Evolutionary conservation across 2,888 invertebrate genomes (phyloP).

Genomic region (Invenusta paracnida): DNA sequence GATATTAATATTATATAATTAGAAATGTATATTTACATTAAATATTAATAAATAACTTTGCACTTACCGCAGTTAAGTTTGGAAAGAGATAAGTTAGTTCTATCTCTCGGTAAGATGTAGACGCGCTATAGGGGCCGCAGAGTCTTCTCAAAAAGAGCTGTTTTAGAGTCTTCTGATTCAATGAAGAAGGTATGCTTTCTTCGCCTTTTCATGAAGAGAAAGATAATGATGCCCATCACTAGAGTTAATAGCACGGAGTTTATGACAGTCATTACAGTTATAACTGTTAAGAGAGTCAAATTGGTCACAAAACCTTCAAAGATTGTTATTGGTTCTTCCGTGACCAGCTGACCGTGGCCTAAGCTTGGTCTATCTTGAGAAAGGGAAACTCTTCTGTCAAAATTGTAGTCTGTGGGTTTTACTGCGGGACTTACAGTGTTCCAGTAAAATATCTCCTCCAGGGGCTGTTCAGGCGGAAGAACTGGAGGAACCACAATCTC

Average conservation of each 20-base stretch:
- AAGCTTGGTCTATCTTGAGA: too few species aligned
- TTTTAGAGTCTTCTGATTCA: slow-evolving; percentile 10
- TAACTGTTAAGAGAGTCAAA: background rate
- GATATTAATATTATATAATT: too few species aligned
- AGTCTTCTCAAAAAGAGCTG: background rate
- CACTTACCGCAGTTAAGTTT: too few species aligned
- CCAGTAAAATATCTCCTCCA: background rate
- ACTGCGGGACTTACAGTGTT: background rate
- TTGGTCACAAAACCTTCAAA: background rate
- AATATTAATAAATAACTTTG: too few species aligned
- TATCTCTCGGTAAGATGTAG: too few species aligned
- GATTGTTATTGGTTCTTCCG: background rate
- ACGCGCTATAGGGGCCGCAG: too few species aligned
- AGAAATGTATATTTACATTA: too few species aligned
- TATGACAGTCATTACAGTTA: background rate
- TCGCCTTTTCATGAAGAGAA: background rate
- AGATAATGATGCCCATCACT: background rate
- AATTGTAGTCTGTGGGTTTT: too few species aligned
- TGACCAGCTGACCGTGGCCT: background rate
- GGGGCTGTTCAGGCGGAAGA: background rate
- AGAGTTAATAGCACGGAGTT: background rate
- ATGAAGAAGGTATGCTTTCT: background rate
- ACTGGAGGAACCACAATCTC: background rate
- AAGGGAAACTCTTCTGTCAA: background rate
- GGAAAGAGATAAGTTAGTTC: too few species aligned